These are phyloP conservation scores for Dendrocopos noguchii DNA, from an alignment of 2,113 vertebrate genomes.

Conservation along the genomic window DNA sequence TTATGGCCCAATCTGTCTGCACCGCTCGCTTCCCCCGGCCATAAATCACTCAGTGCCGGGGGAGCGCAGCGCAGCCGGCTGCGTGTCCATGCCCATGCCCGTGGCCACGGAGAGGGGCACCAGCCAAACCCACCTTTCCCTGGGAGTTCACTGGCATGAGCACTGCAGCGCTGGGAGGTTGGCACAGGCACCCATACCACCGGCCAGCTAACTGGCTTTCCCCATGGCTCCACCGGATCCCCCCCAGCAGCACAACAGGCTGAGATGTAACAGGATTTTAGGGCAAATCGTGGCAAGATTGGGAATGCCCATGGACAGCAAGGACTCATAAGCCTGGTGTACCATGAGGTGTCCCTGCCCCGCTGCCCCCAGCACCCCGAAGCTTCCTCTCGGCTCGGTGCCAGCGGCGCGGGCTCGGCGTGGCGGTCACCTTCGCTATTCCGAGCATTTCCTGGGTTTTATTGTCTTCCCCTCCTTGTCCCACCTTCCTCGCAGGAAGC, in stretches of 20 bases:
- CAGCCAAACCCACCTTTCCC: rapidly evolving
- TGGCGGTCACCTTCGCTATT: conserved; percentile 19
- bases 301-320: rapidly evolving
- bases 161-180: rapidly evolving
- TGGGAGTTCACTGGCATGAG: rapidly evolving
- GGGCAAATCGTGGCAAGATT: neutral
- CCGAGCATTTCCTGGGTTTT: conserved; percentile 64
- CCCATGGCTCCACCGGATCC: rapidly evolving
- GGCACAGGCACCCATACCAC: no score
- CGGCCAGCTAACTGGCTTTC: neutral
- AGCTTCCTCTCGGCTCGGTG: neutral
- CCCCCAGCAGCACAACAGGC: no score
- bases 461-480: conserved; percentile 60
- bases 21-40: neutral
- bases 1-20: neutral
- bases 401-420: neutral
- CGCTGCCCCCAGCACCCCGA: neutral
- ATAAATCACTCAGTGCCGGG: neutral
- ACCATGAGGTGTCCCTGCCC: neutral
- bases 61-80: rapidly evolving
- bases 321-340: neutral
- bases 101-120: neutral
- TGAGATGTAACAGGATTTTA: neutral
- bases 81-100: neutral
- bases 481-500: conserved; percentile 63